Conservation (phyloP, 2,113 vertebrate species). For the Narcine bancroftii region DNA sequence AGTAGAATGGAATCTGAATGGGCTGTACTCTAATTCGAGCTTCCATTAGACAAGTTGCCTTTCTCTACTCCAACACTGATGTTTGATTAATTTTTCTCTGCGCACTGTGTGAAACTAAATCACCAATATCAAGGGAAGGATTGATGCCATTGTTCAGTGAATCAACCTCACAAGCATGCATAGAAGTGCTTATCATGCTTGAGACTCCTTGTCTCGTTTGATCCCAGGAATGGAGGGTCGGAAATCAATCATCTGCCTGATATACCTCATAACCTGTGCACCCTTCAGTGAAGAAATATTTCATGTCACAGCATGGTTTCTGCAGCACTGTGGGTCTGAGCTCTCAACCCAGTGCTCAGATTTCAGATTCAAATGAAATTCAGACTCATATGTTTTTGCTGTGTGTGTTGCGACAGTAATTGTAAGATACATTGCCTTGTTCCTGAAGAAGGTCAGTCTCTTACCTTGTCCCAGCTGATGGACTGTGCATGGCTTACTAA, state of each 20-base stretch:
- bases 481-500: not conserved
- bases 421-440: constrained; percentile 16
- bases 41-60: not conserved
- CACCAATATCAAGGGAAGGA: not conserved
- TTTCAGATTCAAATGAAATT: constrained; percentile 26
- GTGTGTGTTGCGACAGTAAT: not conserved
- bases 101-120: not conserved
- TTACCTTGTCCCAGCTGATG: not conserved
- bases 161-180: not conserved
- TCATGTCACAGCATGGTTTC: not conserved
- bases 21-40: not conserved
- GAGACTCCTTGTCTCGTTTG: not conserved
- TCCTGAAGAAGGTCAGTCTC: not conserved
- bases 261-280: not conserved
- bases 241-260: not conserved
- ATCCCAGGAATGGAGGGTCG: not conserved
- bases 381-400: not conserved
- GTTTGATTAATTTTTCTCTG: not conserved
- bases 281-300: not conserved
- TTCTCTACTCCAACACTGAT: not conserved
- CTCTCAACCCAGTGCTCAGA: not conserved
- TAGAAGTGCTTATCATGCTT: not conserved
- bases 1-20: not conserved
- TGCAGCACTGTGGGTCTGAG: not conserved
- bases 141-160: not conserved